Conservation (phyloP, 64 coral and sea anemone species). For the Cladopsammia gracilis region DNA sequence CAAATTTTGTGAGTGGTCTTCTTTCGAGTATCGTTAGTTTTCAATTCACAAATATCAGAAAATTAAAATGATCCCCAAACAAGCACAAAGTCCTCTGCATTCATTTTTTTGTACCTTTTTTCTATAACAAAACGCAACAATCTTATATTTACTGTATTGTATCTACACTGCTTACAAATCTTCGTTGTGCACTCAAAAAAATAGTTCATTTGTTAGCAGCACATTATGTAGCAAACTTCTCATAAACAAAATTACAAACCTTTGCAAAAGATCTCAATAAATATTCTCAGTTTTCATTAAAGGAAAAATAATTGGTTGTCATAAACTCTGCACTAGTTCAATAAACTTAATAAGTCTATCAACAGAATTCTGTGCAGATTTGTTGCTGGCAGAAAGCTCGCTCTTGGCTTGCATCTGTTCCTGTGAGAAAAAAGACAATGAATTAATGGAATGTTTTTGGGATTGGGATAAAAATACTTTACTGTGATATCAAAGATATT, state of each 20-base stretch:
- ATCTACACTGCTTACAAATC: constrained; percentile 50
- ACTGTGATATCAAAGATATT: no score
- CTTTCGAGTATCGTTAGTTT: no score
- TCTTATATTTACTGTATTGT: background rate
- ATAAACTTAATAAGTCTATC: constrained; percentile 91
- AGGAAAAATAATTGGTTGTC: constrained; percentile 49
- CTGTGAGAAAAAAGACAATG: constrained; percentile 32
- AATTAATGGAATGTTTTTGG: background rate
- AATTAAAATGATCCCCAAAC: no score
- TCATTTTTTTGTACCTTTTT: background rate
- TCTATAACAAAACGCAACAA: constrained; percentile 30
- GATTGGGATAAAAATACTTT: no score
- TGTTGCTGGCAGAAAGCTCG: constrained; percentile 83
- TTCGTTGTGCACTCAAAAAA: constrained; percentile 22
- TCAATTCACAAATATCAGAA: no score
- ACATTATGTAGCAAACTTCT: constrained; percentile 26
- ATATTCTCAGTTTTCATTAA: constrained; percentile 12
- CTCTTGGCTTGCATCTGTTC: constrained; percentile 97
- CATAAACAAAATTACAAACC: constrained; percentile 34
- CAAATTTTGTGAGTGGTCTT: no score
- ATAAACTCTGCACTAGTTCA: constrained; percentile 94
- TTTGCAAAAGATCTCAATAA: constrained; percentile 50
- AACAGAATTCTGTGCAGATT: constrained; percentile 88
- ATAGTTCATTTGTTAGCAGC: constrained; percentile 16
- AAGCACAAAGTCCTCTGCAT: no score